Evolutionary conservation across 1,140 invertebrate species (phyloP), one percentile per base, ranked within the genome.

Genomic region (Himalopsyche phryganea): DNA sequence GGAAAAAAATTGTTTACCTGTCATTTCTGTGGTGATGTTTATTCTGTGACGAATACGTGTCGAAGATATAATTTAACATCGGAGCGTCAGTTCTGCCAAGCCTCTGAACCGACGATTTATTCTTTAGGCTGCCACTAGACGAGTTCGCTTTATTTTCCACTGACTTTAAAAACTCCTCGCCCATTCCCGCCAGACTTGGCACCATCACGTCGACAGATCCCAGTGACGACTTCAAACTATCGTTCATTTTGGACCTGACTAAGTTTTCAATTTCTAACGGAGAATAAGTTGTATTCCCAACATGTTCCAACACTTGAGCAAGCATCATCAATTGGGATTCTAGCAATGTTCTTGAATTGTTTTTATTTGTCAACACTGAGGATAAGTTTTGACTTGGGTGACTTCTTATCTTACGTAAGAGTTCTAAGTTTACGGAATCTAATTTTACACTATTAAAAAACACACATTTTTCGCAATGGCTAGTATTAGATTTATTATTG

Each of bases 61-160:
- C 85, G 65, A 87, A 87, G 55, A 87, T 87, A 62, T 86, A 85
- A 67, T 86, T 86, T 11, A 87, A 68, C 84, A 87, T 85, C 11
- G 85, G 84, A 1, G 85, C 81, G 63, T 86, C 85, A 1, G 80
- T 81, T 60, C 81, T 80, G 33, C 79, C 78, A 7, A 70, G 71
- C 52, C 73, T 73, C 17, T 40, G 53, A 28, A 49, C 13, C 14
- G 54, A 48, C 19, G 48, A 28, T 6, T 42, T 19, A 20, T 18
- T 14, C 15, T 60, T 60, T 18, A 33, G 17, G 10, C 19, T 53
- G 52, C 15, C 15, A 48, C 35, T 33, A 10, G 23, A 18, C 5
- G 46, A 44, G 11, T 17, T 46, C 3, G 28, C 15, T 17, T 20
- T n/a, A n/a, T n/a, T 53, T 47, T 13, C 10, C 6, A 15, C 13